Base-by-base conservation (phyloP, 1,140 invertebrate genomes). In the Panulirus ornatus region DNA sequence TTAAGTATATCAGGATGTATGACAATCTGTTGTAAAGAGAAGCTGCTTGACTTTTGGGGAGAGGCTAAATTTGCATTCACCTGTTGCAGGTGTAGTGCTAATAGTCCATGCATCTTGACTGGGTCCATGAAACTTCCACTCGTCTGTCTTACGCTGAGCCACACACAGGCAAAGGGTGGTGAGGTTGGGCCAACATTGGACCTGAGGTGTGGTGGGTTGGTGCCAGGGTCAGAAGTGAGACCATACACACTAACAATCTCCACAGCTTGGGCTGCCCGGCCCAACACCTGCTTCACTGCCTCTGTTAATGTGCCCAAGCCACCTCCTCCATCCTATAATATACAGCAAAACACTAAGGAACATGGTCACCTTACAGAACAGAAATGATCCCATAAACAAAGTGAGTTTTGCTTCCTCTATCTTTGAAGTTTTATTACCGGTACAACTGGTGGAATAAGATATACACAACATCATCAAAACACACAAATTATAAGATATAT, bases 191-290 rank as follows among this genome's bases (percentile, higher is more conserved):
- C 5, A 66, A 30, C 11, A 8, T 8, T 30, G 58, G 22, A 30
- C n/a, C 8, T 9, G 44, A 34, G 9, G 75, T 14, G n/a, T 51
- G 16, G 27, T 14, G 9, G 11, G 22, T 0, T 1, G 78, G 47
- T 34, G 2, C 19, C 6, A 0, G 70, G 70, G n/a, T 11, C 42
- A 73, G 6, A 34, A 36, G 34, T 38, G 0, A 14, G 27, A 11
- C 51, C 47, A 8, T 58, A 81, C 30, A 81, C 47, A 58, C 78
- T 81, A 14, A 81, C 78, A 14, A 81, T 54, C 51, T 81, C 78
- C 78, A 58, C 78, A 0, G 27, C 14, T 30, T 34, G 11, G 11
- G 34, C 44, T 27, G 27, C 30, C 44, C 38, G 36, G n/a, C 58
- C 78, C 51, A 81, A 14, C 51, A 81, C 78, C 11, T 30, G 30